phyloP scores from a whole-genome alignment of 2,888 invertebrate genomes.

The Eupithecia inturbata region DNA sequence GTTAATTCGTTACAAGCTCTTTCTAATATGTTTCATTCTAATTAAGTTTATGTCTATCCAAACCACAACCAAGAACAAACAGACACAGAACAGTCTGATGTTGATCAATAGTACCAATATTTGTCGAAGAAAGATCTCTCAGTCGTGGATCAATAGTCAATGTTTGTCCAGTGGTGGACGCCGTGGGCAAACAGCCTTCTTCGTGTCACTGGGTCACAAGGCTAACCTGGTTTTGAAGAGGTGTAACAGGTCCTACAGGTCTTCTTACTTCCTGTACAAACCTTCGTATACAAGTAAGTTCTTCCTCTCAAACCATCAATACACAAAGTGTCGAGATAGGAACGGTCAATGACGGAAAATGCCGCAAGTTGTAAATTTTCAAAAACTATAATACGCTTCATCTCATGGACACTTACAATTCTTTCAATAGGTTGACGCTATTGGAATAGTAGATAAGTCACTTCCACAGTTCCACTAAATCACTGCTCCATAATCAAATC shows the following conservation, averaged over 20 bases:
- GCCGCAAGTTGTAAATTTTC: neutral
- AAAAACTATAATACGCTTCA: neutral
- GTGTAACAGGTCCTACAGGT: neutral
- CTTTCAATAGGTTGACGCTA: neutral
- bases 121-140: neutral
- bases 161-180: slow-evolving; percentile 10
- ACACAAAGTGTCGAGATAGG: neutral
- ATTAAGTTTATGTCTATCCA: neutral
- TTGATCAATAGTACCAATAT: slow-evolving; percentile 9
- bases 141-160: slow-evolving; percentile 1
- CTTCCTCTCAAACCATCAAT: neutral
- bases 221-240: neutral
- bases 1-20: neutral
- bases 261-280: neutral
- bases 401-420: neutral
- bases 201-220: slow-evolving; percentile 1
- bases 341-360: neutral
- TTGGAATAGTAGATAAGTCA: neutral
- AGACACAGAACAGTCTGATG: slow-evolving; percentile 3
- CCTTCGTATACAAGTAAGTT: neutral
- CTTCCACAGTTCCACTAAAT: slow-evolving; percentile 11
- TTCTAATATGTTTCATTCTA: neutral
- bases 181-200: slow-evolving; percentile 4
- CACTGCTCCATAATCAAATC: slow-evolving; percentile 7
- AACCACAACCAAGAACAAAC: slow-evolving; percentile 1